phyloP scores from a whole-genome alignment of 2,888 invertebrate species.

The Idaea biselata region DNA sequence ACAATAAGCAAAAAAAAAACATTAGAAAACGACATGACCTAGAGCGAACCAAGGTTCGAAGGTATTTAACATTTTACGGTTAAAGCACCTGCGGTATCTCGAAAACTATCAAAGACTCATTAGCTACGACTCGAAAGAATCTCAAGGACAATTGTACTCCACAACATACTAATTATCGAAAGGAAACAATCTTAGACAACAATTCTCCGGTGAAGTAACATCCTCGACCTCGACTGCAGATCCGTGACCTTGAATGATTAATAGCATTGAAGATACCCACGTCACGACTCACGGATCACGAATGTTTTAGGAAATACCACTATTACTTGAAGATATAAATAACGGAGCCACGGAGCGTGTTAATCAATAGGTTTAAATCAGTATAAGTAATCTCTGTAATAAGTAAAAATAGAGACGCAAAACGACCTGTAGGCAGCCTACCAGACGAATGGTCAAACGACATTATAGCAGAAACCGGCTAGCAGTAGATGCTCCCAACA shows the following conservation, averaged over 20 bases:
- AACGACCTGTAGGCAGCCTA: too few species aligned
- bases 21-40: neutral
- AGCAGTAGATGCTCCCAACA: too few species aligned
- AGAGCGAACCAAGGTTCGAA: neutral
- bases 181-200: neutral
- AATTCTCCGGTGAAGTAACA: constrained; percentile 29
- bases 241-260: constrained; percentile 44
- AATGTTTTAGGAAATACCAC: neutral
- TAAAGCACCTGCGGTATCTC: neutral
- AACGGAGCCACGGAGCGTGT: neutral
- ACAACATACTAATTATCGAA: neutral
- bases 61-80: neutral
- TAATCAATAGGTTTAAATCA: neutral
- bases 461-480: too few species aligned
- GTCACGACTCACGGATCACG: constrained; percentile 33
- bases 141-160: neutral
- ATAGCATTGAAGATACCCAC: constrained; percentile 31
- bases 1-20: too few species aligned
- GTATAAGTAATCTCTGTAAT: neutral
- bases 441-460: too few species aligned
- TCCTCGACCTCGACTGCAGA: constrained; percentile 36
- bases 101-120: neutral
- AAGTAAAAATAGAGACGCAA: too few species aligned
- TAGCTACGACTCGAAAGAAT: neutral
- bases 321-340: neutral